phyloP scores from a whole-genome alignment of 2,113 vertebrate species.

The Platichthys stellatus region DNA sequence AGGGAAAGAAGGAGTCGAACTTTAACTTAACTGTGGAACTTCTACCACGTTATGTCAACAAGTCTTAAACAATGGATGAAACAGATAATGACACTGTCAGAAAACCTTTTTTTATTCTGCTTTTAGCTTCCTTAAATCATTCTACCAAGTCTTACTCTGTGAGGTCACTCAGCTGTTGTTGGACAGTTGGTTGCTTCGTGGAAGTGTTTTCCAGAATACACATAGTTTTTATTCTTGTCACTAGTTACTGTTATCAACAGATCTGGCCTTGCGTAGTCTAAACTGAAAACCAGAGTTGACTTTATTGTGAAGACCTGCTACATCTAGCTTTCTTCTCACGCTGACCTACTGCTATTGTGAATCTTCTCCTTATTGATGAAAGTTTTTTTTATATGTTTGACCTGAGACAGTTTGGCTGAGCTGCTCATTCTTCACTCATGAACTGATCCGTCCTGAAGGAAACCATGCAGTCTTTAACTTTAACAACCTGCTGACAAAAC shows the following conservation, averaged over 20 bases:
- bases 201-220: neutral
- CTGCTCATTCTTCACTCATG: neutral
- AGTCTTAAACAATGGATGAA: conserved; percentile 55
- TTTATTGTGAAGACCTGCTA: too few species aligned
- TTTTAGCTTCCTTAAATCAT: conserved; percentile 35
- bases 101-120: conserved; percentile 30
- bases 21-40: conserved; percentile 9
- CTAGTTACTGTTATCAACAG: conserved; percentile 2
- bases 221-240: neutral
- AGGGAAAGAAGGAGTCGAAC: conserved; percentile 19
- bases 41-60: conserved; percentile 7
- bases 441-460: conserved; percentile 44
- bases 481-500: conserved; percentile 2
- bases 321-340: neutral
- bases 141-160: conserved; percentile 54
- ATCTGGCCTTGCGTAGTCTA: conserved; percentile 24
- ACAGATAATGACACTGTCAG: neutral
- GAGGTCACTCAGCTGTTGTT: neutral
- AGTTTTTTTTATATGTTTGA: neutral
- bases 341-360: conserved; percentile 13
- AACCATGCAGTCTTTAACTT: neutral
- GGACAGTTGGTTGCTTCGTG: neutral
- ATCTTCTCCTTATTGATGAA: neutral
- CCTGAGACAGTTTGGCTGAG: neutral
- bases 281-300: conserved; percentile 12